Base-by-base conservation (phyloP, 2,888 invertebrate genomes). In the Rhogogaster chlorosoma region DNA sequence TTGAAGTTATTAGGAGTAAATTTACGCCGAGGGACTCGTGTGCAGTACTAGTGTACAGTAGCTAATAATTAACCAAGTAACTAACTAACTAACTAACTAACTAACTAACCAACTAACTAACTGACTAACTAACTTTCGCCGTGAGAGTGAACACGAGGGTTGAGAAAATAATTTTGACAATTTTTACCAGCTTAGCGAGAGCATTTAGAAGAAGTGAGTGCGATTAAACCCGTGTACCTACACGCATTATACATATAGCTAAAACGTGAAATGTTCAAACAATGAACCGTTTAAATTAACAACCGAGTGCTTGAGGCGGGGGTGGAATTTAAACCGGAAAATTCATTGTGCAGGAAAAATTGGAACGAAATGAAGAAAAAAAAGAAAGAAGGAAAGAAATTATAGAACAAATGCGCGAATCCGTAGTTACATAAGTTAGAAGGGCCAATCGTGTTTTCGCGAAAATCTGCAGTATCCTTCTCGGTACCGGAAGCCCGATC, bases 1-100 rank as follows among this genome's bases (percentile, higher is more conserved):
- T 80, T 80, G 80, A 61, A 80, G 80, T 80, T 80, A 80, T 80
- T 80, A 80, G 22, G 80, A 38, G 57, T 80, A 57, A 80, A 80
- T 80, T 80, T 80, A 80, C 57, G 61, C 80, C 22, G 57, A 38
- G 80, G 80, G 80, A 80, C 61, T 61, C 12, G 18, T 49, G 67
- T 67, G 18, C 32, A 67, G 29, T 7, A 15, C 67, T 15, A 18
- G 32, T 32, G 15, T 32, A 67, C 10, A 67, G 67, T 67, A 32
- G 15, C 29, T 67, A 64, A 26, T 64, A 22, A 26, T 12, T 22
- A 26, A 12, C 26, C 10, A 3, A 12, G 29, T 61, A 12, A 29
- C 64, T 64, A 29, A 15, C 22, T 64, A 64, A 12, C 29, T 32
- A 67, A 67, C 67, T 32, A 67, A 26, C 29, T 32, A 29, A 12